Base-by-base conservation (phyloP, 2,888 invertebrate species). In the Brenthis ino region DNA sequence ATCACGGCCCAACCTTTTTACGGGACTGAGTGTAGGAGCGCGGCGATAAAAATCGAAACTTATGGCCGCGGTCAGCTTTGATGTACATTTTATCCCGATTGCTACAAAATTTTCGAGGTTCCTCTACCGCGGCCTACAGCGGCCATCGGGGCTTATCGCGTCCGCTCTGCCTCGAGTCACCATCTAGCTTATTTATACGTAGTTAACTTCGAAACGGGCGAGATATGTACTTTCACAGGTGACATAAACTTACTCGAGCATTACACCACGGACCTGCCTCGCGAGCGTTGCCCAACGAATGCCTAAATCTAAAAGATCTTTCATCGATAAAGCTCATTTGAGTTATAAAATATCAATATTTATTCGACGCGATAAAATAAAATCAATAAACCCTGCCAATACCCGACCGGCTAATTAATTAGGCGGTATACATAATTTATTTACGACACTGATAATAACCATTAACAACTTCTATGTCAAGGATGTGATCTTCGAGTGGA, bases 61-160 rank as follows among this genome's bases (percentile, higher is more conserved):
- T 92, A 93, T 82, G 87, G 85, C 80, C 80, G 87, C 92, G 92
- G 92, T 72, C 79, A 76, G 83, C 89, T 91, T 91, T 91, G 88
- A 90, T 75, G 74, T 76, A 69, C 67, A 70, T 78, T 83, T 83
- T 83, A 84, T 82, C 84, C 85, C 83, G 84, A 84, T 84, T 80
- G 84, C 80, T 82, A 80, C 80, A 81, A 73, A 72, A 75, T 73
- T 76, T 79, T 78, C 78, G 78, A 79, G 79, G 73, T 72, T 69
- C 73, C 65, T 60, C 48, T 55, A 51, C 57, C 48, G 37, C 63
- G n/a, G 16, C 47, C 37, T 47, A 48, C 13, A 56, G 20, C 57
- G 65, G 48, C 64, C 63, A 16, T 47, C 68, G 58, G 43, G 55
- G 33, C 48, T 24, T 57, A 63, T 66, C 66, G 57, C 28, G 43